Conservation (phyloP, 35 echinoderm and acorn worm genomes). For the Eucidaris tribuloides region DNA sequence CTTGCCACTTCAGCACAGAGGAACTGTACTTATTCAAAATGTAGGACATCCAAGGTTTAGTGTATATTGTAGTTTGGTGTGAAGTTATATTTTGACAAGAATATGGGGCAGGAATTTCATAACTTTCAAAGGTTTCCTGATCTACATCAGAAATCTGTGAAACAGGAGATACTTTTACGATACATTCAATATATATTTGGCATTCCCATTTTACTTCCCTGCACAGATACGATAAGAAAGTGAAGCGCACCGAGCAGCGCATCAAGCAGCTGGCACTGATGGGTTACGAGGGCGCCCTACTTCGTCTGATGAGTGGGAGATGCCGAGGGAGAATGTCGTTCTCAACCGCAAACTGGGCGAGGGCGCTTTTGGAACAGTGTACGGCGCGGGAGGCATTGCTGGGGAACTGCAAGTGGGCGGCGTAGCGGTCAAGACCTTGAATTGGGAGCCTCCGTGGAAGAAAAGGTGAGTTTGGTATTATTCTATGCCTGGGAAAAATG, state of each 20-base stretch:
- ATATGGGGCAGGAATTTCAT: no score
- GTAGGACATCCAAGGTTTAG: no score
- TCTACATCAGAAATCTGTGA: no score
- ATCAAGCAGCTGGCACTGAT: conserved; percentile 80
- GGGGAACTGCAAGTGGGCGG: conserved; percentile 56
- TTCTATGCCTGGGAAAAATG: no score
- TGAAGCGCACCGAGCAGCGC: conserved; percentile 67
- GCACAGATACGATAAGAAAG: conserved; percentile 78
- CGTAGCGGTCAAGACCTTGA: conserved; percentile 90
- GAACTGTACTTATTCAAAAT: no score
- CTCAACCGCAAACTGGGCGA: conserved; percentile 90
- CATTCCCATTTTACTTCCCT: not conserved
- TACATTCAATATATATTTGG: no score
- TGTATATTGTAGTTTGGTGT: no score
- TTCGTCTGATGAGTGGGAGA: conserved; percentile 87
- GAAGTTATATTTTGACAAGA: no score
- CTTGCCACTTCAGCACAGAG: no score
- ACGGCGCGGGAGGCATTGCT: conserved; percentile 85
- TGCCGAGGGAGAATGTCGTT: conserved; percentile 73
- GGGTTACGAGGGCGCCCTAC: conserved; percentile 35
- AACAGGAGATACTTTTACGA: no score
- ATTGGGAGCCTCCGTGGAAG: conserved; percentile 84
- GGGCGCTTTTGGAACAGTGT: conserved; percentile 94
- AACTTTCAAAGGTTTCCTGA: no score
- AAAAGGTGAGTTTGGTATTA: conserved; percentile 94